phyloP scores from a whole-genome alignment of 2,888 invertebrate genomes.

The Lithosia quadra region DNA sequence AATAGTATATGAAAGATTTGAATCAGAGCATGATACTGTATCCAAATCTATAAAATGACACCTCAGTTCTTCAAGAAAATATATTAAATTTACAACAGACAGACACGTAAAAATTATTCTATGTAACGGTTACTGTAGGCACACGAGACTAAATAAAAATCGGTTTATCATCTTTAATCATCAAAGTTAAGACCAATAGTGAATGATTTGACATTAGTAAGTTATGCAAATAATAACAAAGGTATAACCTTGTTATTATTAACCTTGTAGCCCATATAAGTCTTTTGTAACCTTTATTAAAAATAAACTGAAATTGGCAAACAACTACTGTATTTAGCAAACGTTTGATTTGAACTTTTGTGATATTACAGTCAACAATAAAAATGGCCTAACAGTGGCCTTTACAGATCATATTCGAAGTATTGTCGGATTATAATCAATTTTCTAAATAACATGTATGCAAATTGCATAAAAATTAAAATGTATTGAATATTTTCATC shows the following conservation, averaged over 20 bases:
- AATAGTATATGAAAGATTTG: too few species aligned
- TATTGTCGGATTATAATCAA: too few species aligned
- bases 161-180: too few species aligned
- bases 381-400: too few species aligned
- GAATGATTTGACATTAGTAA: neutral
- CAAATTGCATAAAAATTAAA: too few species aligned
- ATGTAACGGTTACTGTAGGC: neutral
- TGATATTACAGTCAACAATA: neutral
- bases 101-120: neutral
- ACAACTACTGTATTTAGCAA: neutral
- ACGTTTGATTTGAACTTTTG: neutral
- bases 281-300: neutral
- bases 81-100: neutral
- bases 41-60: too few species aligned
- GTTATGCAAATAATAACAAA: neutral
- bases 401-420: too few species aligned
- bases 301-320: neutral
- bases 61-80: too few species aligned
- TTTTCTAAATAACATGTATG: too few species aligned
- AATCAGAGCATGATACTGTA: too few species aligned
- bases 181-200: neutral
- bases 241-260: too few species aligned
- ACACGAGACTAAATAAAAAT: neutral
- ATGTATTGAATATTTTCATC: too few species aligned
- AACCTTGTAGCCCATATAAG: neutral